Evolutionary conservation across 2,797 vertebrate genomes (phyloP).

Genomic region (Tinamus major): DNA sequence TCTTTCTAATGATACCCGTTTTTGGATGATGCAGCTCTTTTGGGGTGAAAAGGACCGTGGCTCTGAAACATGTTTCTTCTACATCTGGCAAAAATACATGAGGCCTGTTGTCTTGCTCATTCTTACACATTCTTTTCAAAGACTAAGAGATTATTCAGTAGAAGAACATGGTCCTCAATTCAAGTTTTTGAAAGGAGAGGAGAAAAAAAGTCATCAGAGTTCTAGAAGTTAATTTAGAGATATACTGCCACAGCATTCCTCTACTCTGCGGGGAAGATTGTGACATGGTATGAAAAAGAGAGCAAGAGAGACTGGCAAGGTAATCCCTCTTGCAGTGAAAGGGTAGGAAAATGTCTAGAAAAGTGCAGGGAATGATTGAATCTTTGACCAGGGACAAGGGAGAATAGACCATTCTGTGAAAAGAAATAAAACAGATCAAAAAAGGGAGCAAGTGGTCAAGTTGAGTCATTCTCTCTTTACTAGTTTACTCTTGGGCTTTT

Average conservation of each 20-base stretch:
- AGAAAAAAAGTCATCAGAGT: background rate
- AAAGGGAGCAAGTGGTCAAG: background rate
- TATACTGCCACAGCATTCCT: background rate
- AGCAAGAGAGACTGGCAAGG: background rate
- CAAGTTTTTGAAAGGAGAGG: background rate
- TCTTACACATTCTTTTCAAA: background rate
- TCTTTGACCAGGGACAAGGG: slow-evolving; percentile 41
- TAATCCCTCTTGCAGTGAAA: slow-evolving; percentile 1
- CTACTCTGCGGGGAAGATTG: background rate
- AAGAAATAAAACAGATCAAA: slow-evolving; percentile 39
- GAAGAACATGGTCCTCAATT: background rate
- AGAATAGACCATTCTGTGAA: slow-evolving; percentile 27
- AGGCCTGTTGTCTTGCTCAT: background rate
- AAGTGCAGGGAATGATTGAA: background rate
- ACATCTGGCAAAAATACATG: background rate
- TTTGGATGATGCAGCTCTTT: background rate
- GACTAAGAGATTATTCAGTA: background rate
- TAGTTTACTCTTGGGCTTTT: slow-evolving; percentile 22
- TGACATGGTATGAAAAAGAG: background rate
- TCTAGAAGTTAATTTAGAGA: background rate
- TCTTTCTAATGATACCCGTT: fast-evolving
- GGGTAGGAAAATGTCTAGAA: background rate
- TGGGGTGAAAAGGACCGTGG: background rate
- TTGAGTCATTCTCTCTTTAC: slow-evolving; percentile 16
- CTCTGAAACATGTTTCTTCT: background rate